Conservation (phyloP, 2,113 vertebrate genomes). For the Microcebus tavaratra region DNA sequence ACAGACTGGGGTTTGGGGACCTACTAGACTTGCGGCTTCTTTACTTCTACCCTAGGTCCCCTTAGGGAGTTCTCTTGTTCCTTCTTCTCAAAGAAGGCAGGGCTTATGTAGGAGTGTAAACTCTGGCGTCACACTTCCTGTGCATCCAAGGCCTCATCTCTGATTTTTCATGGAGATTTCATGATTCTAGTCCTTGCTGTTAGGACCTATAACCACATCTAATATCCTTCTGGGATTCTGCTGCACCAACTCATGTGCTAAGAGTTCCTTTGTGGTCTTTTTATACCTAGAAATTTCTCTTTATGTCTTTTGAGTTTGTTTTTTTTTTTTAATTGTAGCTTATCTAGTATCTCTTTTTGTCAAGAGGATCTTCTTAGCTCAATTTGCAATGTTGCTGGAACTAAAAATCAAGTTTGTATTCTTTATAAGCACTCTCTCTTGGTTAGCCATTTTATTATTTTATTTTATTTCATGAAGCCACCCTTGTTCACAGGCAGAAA, state of each 20-base stretch:
- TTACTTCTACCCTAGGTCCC: not conserved
- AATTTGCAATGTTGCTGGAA: not conserved
- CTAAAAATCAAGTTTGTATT: constrained; percentile 21
- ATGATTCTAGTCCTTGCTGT: not conserved
- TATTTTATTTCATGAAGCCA: not conserved
- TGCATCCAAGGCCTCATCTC: not conserved
- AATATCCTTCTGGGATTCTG: not conserved
- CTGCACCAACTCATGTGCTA: not conserved
- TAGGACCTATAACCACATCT: not conserved
- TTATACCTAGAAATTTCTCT: not conserved
- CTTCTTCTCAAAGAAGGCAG: not conserved
- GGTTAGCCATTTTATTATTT: not conserved
- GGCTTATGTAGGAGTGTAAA: not conserved
- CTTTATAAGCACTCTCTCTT: not conserved
- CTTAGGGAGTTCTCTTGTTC: not conserved
- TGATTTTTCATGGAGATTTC: not conserved
- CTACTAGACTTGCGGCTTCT: not conserved
- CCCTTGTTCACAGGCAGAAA: not conserved
- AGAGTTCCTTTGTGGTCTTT: not conserved
- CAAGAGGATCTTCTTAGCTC: not conserved
- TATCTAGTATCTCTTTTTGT: not conserved
- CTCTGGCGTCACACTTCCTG: not conserved
- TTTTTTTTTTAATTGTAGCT: not conserved
- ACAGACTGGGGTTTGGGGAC: not conserved
- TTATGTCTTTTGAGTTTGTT: not conserved